Percentiles rank a stretch among this genome's conserved stretches.
These are phyloP conservation scores for Battus philenor DNA, from an alignment of 1,140 invertebrate species.

Conservation along the genomic window DNA sequence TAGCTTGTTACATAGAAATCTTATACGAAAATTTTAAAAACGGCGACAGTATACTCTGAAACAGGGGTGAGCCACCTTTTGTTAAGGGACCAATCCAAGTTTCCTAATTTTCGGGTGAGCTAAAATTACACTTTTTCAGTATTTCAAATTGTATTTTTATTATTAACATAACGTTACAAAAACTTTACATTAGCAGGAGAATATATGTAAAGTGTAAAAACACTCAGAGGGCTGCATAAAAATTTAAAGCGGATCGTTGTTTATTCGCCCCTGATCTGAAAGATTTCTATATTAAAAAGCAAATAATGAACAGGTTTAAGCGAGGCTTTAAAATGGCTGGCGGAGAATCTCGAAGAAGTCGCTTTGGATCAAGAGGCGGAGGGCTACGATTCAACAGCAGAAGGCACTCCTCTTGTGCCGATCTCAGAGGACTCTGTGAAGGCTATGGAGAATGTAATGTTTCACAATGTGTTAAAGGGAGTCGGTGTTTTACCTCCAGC, in stretches of 20 bases:
- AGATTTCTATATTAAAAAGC: no score
- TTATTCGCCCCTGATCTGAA: no score
- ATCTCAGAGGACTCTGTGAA: conserved; percentile 75
- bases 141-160: no score
- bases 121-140: no score
- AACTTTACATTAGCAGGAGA: conserved; percentile 3
- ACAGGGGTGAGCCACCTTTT: no score
- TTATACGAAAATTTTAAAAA: no score
- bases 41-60: no score
- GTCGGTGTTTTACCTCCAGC: conserved; percentile 77
- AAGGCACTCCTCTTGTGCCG: conserved; percentile 81
- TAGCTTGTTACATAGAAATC: no score
- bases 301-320: conserved; percentile 34
- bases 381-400: conserved; percentile 61
- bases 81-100: no score
- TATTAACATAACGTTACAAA: no score
- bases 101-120: no score
- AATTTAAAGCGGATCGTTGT: background rate
- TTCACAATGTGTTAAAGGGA: conserved; percentile 77
- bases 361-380: conserved; percentile 70
- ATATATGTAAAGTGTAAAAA: background rate
- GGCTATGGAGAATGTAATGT: conserved; percentile 78
- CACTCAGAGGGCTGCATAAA: background rate
- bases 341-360: conserved; percentile 66
- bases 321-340: conserved; percentile 64